Conservation (phyloP, 2,113 vertebrate genomes). For the Chaetops frenatus region DNA sequence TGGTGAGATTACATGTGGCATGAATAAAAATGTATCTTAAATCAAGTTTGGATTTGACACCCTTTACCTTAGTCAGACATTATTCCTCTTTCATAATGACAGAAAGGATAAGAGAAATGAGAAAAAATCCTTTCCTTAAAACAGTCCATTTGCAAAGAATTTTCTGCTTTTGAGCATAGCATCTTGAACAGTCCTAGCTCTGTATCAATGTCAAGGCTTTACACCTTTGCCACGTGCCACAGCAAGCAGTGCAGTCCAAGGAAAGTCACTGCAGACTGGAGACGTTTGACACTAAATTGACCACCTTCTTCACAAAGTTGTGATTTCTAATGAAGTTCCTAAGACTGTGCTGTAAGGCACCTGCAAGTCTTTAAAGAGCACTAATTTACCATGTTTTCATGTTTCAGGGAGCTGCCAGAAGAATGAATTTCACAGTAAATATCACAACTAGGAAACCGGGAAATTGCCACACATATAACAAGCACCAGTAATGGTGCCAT, state of each 20-base stretch:
- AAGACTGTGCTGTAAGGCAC: background rate
- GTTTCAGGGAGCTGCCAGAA: background rate
- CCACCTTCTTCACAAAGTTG: background rate
- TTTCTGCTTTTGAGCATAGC: background rate
- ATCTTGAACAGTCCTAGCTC: background rate
- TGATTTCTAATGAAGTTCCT: background rate
- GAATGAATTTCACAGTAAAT: background rate
- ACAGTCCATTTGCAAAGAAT: background rate
- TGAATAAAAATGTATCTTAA: background rate
- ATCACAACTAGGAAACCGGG: background rate
- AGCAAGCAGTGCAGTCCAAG: background rate
- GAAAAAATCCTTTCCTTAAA: background rate
- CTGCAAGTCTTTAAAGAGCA: background rate
- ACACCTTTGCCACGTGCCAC: background rate
- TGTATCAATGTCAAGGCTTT: background rate
- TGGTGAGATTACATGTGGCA: background rate
- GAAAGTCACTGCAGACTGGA: background rate
- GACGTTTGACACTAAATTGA: background rate
- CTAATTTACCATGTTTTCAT: background rate
- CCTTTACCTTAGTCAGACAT: background rate
- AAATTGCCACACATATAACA: background rate
- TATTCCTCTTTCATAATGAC: background rate
- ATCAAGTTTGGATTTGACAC: background rate
- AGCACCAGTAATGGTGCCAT: background rate
- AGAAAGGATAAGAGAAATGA: background rate